Conservation (phyloP, 2,113 vertebrate species). For the Passer domesticus region DNA sequence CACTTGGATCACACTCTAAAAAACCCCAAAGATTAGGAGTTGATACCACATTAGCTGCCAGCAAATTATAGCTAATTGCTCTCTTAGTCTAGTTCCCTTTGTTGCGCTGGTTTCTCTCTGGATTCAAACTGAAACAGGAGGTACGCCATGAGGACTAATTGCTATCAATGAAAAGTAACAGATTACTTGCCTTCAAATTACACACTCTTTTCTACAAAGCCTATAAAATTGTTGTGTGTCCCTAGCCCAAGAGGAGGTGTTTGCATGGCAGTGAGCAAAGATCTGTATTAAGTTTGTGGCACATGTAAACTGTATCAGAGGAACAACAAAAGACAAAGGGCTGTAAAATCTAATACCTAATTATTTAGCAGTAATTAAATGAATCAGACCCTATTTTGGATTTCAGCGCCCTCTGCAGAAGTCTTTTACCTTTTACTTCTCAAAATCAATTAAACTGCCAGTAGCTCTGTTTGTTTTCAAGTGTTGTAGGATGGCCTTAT, state of each 20-base stretch:
- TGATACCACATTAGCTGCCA: not conserved
- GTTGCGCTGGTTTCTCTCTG: not conserved
- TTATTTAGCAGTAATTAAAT: not conserved
- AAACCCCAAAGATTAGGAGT: not conserved
- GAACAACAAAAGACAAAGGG: not conserved
- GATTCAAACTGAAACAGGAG: not conserved
- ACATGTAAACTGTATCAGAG: not conserved
- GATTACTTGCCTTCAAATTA: not conserved
- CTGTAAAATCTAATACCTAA: not conserved
- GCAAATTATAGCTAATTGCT: not conserved
- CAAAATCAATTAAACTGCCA: not conserved
- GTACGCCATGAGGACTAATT: not conserved
- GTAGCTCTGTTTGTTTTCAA: slow-evolving; percentile 35
- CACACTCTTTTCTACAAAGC: not conserved
- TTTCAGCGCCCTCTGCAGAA: not conserved
- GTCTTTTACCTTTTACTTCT: not conserved
- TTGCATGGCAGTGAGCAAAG: not conserved
- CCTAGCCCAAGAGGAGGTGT: not conserved
- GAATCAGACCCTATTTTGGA: not conserved
- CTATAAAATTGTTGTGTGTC: not conserved
- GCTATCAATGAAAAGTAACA: not conserved
- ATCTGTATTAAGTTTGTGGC: not conserved
- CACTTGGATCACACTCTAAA: not conserved
- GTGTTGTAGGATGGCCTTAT: not conserved
- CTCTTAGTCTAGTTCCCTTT: not conserved